Evolutionary conservation across 2,797 vertebrate species (phyloP), one percentile per base, ranked within the genome.

Genomic region (Poeciliopsis turneri): DNA sequence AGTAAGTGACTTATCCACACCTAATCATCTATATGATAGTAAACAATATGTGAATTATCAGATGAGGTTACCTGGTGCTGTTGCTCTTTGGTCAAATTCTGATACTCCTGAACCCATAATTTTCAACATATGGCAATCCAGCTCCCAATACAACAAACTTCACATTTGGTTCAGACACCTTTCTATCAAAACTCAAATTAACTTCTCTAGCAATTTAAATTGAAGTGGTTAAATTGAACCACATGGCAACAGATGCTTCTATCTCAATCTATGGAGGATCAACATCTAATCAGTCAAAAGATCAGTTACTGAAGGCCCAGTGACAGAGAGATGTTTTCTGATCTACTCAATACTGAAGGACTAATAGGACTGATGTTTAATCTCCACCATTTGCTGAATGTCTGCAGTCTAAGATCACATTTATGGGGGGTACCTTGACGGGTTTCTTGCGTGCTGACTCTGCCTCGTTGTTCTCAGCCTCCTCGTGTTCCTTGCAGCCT

Each of bases 401-500:
- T 73, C 12, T 51, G 47, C 30, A 12, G 11, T 49, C 28, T 12
- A 73, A 36, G 47, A 51, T 49, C 10, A 20, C 71, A 51, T 23
- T 51, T 33, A 49, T 11, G 30, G 8, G 2, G 47, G 20, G 30
- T 93, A 95, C 95, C 94, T 95, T 95, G 87, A 94, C 84, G 0
- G 93, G 94, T 73, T 95, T 95, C 92, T 95, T 95, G 89, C 94
- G 94, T 8, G 93, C 92, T 25, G 92, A 80, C 88, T 94, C 94
- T 0, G 93, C 93, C 87, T 95, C 94, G 9, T 95, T 98, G 94
- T 99, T 98, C 91, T 98, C 98, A 0, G 97, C 97, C 91, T 99
- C 98, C 89, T 99, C 98, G 0, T 99, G 98, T 90, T 99, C 98
- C 85, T 96, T 96, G 87, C 97, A 97, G 64, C 98, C 97, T 86